Base-by-base conservation (phyloP, 2,797 vertebrate species). In the Atherinosoma microstoma region DNA sequence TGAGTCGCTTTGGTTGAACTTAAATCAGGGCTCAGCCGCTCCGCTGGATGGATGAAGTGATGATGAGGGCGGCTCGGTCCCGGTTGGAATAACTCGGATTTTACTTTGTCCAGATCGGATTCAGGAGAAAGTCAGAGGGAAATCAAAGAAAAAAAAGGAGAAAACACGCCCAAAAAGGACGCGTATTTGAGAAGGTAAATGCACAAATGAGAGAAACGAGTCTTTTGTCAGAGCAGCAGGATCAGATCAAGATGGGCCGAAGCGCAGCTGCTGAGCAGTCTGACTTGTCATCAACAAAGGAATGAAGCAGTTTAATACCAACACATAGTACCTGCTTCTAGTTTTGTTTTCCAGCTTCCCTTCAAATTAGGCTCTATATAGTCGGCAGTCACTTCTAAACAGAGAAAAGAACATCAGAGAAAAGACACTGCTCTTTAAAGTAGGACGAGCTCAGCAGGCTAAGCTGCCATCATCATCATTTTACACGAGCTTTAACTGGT, bases 231-330 rank as follows among this genome's bases (percentile, higher is more conserved):
- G 84, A 72, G 67, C 58, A 63, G 73, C 60, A 24, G 84, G 76
- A 80, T 83, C 70, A 67, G 64, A 84, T 59, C 18, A 77, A 83
- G 82, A 87, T 84, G 90, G 87, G 88, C 88, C 89, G 76, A 76
- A 53, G 0, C 57, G 77, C 85, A 64, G 79, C 86, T 78, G 84
- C 79, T 84, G 78, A 76, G 27, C 83, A 79, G 76, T 79, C 86
- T 83, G 87, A 87, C 79, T 88, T 91, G 88, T 86, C 84, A 87
- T 34, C 80, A 87, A 92, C 90, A 91, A 92, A 91, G 89, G 75
- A 75, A 77, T 58, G 29, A 69, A 77, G 36, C 74, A 70, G 70
- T 63, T 27, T 63, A 0, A 24, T 34, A 4, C 29, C 8, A n/a
- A 67, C 20, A 67, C 20, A 27, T 32, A 69, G 27, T 45, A 6